Conservation (phyloP, 2,888 invertebrate genomes). For the Trachelus stipa region DNA sequence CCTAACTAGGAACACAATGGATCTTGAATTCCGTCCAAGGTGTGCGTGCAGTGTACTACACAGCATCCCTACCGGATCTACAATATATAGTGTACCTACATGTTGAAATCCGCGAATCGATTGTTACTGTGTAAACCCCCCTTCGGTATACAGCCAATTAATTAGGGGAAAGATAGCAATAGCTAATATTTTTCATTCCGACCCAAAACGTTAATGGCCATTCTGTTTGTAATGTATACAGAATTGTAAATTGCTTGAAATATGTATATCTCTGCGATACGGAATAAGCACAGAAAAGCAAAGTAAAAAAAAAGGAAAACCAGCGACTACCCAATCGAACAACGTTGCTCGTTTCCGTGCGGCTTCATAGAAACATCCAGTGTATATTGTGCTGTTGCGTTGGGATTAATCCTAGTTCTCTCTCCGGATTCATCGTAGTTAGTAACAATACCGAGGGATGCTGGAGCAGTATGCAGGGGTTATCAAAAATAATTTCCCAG, state of each 20-base stretch:
- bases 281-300: not conserved
- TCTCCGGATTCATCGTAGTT: not conserved
- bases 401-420: not conserved
- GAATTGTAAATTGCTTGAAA: not conserved
- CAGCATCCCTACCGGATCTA: conserved; percentile 14
- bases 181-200: not conserved
- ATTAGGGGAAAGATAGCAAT: not conserved
- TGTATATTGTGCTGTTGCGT: not conserved
- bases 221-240: not conserved
- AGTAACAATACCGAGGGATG: not conserved
- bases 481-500: not conserved
- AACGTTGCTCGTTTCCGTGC: not conserved
- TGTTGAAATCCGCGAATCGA: conserved; percentile 45
- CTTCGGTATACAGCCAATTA: not conserved
- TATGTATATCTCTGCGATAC: not conserved
- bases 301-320: not conserved
- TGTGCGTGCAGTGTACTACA: conserved; percentile 18
- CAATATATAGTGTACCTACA: conserved; percentile 20
- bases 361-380: not conserved
- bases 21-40: not conserved
- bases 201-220: not conserved
- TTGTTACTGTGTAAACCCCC: conserved; percentile 27
- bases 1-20: not conserved
- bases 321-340: not conserved
- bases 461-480: not conserved